Evolutionary conservation across 2,797 vertebrate genomes (phyloP).

Genomic region (Sebastes baramenuke): DNA sequence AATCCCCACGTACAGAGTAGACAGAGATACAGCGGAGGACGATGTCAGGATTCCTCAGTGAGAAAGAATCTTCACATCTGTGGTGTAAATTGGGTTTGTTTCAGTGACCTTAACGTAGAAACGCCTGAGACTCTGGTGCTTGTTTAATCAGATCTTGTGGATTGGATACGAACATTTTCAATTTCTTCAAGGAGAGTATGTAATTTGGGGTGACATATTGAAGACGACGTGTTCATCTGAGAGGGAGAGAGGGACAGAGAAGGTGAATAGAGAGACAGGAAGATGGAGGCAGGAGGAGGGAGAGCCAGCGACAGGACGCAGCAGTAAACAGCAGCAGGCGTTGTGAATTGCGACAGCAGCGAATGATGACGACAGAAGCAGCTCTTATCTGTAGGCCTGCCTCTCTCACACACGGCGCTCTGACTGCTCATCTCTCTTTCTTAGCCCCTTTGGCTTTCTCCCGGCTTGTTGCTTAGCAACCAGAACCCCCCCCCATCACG

Average conservation of each 20-base stretch:
- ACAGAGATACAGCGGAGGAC: not conserved
- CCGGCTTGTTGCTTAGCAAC: constrained; percentile 85
- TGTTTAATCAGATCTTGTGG: constrained; percentile 31
- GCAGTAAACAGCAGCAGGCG: constrained; percentile 45
- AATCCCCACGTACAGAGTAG: not conserved
- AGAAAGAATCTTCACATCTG: not conserved
- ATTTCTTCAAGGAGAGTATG: constrained; percentile 16
- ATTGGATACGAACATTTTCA: constrained; percentile 19
- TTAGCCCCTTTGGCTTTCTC: constrained; percentile 79
- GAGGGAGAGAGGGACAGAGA: not conserved
- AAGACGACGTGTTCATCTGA: constrained; percentile 21
- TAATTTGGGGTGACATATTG: constrained; percentile 48
- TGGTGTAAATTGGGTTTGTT: not conserved
- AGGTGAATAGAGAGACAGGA: not conserved
- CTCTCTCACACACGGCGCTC: constrained; percentile 26
- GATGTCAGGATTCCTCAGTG: not conserved
- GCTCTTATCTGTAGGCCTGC: constrained; percentile 68
- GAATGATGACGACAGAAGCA: constrained; percentile 74
- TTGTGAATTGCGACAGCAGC: constrained; percentile 65
- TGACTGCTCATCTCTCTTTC: constrained; percentile 75
- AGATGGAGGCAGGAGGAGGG: not conserved
- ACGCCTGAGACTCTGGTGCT: not conserved
- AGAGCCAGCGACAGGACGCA: constrained; percentile 8
- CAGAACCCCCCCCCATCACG: constrained; percentile 62
- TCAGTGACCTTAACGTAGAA: constrained; percentile 27